Evolutionary conservation across 2,113 vertebrate species (phyloP), one percentile per base, ranked within the genome.

Genomic region (Dicaeum eximium): DNA sequence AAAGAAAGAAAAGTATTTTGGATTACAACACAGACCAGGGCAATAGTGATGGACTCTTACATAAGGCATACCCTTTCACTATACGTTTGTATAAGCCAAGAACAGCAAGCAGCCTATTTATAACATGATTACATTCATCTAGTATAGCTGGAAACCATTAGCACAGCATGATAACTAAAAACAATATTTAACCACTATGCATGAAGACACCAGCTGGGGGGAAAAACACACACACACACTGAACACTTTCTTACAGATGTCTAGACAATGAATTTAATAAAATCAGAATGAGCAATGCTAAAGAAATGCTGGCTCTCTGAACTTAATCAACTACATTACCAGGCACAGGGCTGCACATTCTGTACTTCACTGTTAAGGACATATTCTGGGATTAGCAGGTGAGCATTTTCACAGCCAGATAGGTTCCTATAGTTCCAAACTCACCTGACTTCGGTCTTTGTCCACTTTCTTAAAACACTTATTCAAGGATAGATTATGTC

Each of bases 391-490:
- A 92, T 64, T 77, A 95, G 50, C 65, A 90, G 66, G 62, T 90
- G 66, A 80, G 1, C 84, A 72, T 80, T 77, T 92, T 84, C 87
- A 90, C 25, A 84, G 81, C 14, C 93, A 79, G 8, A 72, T 2
- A 71, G 10, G 35, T 61, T 92, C 53, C 47, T 60, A 71, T 3
- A 85, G 56, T 58, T 80, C 65, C 91, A 88, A 83, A 79, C 97
- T 98, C 98, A 99, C 99, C 99, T 99, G 99, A 97, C 99, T 99
- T 97, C 99, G 98, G 97, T 99, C 99, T 97, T 99, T 99, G 96
- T 99, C 99, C 98, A 99, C 99, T 96, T 99, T 99, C 98, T 99
- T 99, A 98, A 99, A 99, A 98, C 99, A 99, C 96, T 99, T 99
- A 98, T 99, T 99, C 97, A 99, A 98, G 7, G 99, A 99, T 70